Evolutionary conservation across 1,140 invertebrate species (phyloP), one percentile per base, ranked within the genome.

Genomic region (Trichomalopsis sarcophagae): DNA sequence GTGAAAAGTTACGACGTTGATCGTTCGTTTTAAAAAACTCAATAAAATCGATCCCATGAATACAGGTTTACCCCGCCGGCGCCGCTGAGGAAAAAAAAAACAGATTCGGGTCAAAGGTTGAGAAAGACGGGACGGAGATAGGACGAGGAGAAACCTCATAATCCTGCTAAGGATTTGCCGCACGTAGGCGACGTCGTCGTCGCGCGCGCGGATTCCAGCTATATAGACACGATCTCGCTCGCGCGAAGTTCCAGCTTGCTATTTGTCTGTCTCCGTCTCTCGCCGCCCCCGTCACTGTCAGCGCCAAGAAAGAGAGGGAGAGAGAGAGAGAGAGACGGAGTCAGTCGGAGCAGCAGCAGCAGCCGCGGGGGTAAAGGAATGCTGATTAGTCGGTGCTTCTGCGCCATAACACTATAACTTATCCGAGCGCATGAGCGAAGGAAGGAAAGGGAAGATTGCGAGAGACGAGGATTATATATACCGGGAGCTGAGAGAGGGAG

Each of bases 361-460:
- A 44, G 47, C 27, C 69, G 62, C 81, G 55, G 76, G 87, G 68
- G 68, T 71, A 89, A 89, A 91, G 92, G 91, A 93, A 93, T 93
- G 91, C 92, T 93, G 92, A 93, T 93, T 93, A 93, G 91, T 93
- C 90, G 91, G 88, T 90, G 90, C 91, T 91, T 90, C 89, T 91
- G 91, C 89, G 89, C 90, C 91, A 92, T 92, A 93, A 92, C 91
- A 91, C 90, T 92, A 93, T 92, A 92, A 92, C 90, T 90, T 90
- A 92, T 91, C 89, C 89, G 86, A 86, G 86, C 87, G 85, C 73
- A 73, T 1, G 1, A 36, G 86, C 82, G 76, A 33, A 40, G 10
- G 71, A 47, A 69, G 55, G 83, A 74, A 85, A 75, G 79, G 27
- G 77, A 77, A 77, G 85, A 86, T 79, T 81, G 76, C 55, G 40